These are phyloP conservation scores for Caenorhabditis afra DNA, from an alignment of 2,888 invertebrate species.

Conservation along the genomic window DNA sequence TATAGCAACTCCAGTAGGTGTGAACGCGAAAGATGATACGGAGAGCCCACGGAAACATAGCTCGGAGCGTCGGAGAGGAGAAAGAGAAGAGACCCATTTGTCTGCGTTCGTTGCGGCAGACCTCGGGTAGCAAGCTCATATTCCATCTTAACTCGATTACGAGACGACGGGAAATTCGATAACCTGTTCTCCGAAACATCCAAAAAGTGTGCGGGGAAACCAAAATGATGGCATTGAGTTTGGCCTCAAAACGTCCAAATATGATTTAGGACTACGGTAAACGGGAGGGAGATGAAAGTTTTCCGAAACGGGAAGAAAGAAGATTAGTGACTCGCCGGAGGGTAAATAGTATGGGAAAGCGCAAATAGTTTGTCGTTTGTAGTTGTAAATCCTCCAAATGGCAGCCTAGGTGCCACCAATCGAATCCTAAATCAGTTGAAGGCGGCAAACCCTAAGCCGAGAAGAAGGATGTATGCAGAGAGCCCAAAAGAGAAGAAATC, in stretches of 20 bases:
- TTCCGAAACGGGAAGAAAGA: constrained; percentile 12
- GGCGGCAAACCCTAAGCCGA: too few species aligned
- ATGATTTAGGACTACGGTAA: constrained; percentile 34
- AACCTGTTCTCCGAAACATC: constrained; percentile 46
- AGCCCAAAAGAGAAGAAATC: too few species aligned
- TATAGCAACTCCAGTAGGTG: constrained; percentile 43
- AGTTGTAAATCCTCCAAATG: constrained; percentile 32
- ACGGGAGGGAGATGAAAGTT: background rate
- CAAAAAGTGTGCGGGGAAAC: constrained; percentile 19
- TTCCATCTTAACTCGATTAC: constrained; percentile 55
- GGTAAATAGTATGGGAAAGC: constrained; percentile 42
- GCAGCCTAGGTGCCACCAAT: constrained; percentile 13
- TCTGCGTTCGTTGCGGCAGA: constrained; percentile 36
- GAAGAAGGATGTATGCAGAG: too few species aligned
- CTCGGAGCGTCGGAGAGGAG: constrained; percentile 14
- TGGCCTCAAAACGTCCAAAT: background rate
- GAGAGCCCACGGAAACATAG: constrained; percentile 42
- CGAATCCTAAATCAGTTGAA: too few species aligned
- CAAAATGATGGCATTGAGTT: background rate
- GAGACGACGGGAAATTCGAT: constrained; percentile 50
- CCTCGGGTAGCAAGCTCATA: constrained; percentile 29
- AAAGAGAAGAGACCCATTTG: constrained; percentile 40
- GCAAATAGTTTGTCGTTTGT: constrained; percentile 36
- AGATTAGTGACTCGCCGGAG: constrained; percentile 48
- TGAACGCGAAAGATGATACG: constrained; percentile 55